Conservation (phyloP, 2,797 vertebrate species). For the Gallinago solitaria region DNA sequence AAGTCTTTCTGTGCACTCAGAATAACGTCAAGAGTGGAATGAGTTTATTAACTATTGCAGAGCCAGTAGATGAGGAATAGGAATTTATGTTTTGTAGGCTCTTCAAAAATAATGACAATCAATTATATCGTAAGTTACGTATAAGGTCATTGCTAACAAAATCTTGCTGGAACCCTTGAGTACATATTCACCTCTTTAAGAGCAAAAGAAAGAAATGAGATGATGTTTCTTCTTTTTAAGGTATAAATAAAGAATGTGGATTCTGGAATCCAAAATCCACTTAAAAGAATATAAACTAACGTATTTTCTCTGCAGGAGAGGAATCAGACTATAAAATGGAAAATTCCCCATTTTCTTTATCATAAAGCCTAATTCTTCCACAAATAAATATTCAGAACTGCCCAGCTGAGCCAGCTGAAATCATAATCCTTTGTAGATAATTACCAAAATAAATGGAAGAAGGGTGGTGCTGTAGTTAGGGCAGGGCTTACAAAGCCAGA, state of each 20-base stretch:
- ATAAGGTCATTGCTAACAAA: background rate
- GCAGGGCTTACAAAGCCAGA: background rate
- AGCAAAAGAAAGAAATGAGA: background rate
- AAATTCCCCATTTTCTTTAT: constrained; percentile 16
- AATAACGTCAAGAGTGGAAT: background rate
- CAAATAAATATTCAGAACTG: constrained; percentile 49
- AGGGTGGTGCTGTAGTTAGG: background rate
- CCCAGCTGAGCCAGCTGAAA: constrained; percentile 13
- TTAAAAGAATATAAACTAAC: background rate
- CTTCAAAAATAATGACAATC: background rate
- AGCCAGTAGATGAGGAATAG: background rate
- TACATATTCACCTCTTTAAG: background rate
- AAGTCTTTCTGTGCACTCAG: background rate
- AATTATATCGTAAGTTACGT: constrained; percentile 12
- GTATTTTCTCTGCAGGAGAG: constrained; percentile 8
- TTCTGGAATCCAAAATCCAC: background rate
- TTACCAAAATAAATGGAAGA: constrained; percentile 5
- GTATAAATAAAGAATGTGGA: background rate
- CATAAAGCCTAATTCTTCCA: constrained; percentile 22
- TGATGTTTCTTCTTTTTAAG: background rate
- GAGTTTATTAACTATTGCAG: constrained; percentile 15
- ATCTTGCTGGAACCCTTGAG: background rate
- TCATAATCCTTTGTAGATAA: constrained; percentile 32
- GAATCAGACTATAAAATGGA: background rate
- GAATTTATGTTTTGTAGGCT: background rate